Evolutionary conservation across 2,888 invertebrate genomes (phyloP), one percentile per base, ranked within the genome.

Genomic region (Philhelius pedissequus): DNA sequence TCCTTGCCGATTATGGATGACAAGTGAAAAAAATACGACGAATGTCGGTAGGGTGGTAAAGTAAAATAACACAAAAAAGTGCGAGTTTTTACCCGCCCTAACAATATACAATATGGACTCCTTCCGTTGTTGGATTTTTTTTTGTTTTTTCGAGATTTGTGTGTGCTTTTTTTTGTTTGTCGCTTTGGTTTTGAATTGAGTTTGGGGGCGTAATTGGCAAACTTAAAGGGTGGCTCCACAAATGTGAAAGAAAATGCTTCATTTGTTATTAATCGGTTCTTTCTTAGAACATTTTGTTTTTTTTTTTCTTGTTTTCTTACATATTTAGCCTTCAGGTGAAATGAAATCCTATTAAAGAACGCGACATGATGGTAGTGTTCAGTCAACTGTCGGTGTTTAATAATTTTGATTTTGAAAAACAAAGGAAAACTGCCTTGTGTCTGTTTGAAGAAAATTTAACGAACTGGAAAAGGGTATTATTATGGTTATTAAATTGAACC

Each of bases 1-100:
- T 78, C 71, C 58, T 78, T 30, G 5, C 73, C 56, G 68, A 74
- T 79, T 79, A 73, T 52, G 30, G 52, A 9, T 52, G 74, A 50
- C 45, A 64, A 62, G 64, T 30, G 50, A 8, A 48, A 48, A 62
- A 64, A 45, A 30, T 48, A 64, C 48, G 48, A 64, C 48, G 35
- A 30, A 64, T n/a, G 8, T 15, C 8, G 45, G 30, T n/a, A n/a
- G 30, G 58, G 22, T 32, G 25, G 25, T 25, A 7, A 48, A 48
- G 22, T 13, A 48, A 7, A 9, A 25, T 1, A 5, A 18, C 11
- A 30, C 4, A 30, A 45, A 54, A 45, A 48, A 6, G 32, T 48
- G n/a, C 48, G 20, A 64, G 64, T 18, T 45, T 11, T 30, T 11
- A 9, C 32, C 62, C 62, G 62, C 64, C 64, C 15, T 64, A 30